Conservation (phyloP, 2,113 vertebrate genomes). For the Varanus salvator region DNA sequence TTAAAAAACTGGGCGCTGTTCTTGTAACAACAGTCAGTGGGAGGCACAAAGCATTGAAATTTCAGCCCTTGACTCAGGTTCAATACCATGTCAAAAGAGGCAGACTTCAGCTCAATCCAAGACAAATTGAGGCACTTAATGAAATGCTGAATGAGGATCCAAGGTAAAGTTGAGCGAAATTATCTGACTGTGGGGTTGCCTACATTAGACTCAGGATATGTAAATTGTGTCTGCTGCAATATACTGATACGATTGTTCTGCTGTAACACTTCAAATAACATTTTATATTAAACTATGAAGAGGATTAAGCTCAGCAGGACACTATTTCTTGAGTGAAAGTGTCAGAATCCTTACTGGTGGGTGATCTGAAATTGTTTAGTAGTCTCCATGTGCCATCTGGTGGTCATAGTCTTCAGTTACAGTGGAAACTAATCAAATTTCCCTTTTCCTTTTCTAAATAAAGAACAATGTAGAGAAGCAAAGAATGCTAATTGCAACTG, state of each 20-base stretch:
- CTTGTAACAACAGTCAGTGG: no score
- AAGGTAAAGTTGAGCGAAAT: no score
- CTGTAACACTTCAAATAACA: background rate
- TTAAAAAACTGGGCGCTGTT: no score
- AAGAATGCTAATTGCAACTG: background rate
- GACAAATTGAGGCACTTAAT: no score
- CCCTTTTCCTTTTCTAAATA: background rate
- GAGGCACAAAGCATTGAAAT: no score
- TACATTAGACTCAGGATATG: background rate
- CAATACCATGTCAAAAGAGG: no score
- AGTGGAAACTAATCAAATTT: background rate
- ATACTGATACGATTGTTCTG: background rate
- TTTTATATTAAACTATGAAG: fast-evolving
- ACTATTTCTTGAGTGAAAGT: background rate
- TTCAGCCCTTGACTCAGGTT: no score
- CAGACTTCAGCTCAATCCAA: no score
- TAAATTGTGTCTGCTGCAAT: background rate
- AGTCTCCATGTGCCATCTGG: slow-evolving; percentile 79
- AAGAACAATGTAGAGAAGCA: background rate
- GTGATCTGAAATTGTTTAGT: slow-evolving; percentile 35
- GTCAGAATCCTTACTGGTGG: fast-evolving
- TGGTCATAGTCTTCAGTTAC: slow-evolving; percentile 43
- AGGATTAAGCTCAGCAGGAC: background rate
- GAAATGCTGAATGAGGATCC: no score
- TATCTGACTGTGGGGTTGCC: no score